Conservation (phyloP, 1,140 invertebrate genomes). For the Bacillus rossius region DNA sequence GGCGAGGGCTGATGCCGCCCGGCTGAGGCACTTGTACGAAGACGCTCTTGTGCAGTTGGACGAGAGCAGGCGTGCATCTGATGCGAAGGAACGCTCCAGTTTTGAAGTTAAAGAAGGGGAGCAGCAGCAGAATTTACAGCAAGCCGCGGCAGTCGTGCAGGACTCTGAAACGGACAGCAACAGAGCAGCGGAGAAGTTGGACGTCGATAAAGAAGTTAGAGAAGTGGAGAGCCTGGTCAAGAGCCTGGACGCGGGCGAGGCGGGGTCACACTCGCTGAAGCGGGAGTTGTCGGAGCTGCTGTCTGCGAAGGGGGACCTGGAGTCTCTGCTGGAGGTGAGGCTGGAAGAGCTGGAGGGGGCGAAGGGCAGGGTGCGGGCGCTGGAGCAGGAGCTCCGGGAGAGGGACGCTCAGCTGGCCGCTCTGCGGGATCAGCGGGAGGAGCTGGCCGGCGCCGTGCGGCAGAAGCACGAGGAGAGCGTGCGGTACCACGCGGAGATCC, state of each 20-base stretch:
- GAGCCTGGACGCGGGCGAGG: too few species aligned
- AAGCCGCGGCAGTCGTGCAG: too few species aligned
- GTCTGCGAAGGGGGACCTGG: neutral
- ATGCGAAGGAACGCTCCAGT: too few species aligned
- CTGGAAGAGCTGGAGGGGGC: slow-evolving; percentile 39
- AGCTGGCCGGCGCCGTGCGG: slow-evolving; percentile 67
- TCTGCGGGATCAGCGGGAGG: slow-evolving; percentile 56
- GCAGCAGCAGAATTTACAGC: too few species aligned
- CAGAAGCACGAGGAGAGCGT: slow-evolving; percentile 79
- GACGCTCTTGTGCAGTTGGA: neutral
- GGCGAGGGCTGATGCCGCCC: neutral
- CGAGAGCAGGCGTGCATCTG: neutral
- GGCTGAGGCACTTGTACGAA: neutral
- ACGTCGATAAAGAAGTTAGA: too few species aligned
- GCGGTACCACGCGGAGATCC: slow-evolving; percentile 76
- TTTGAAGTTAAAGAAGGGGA: too few species aligned
- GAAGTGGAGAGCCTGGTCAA: too few species aligned
- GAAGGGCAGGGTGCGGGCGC: slow-evolving; percentile 41
- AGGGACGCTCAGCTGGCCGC: slow-evolving; percentile 19
- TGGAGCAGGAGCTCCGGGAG: slow-evolving; percentile 29
- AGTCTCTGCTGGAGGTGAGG: slow-evolving; percentile 43
- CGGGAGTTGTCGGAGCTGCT: neutral
- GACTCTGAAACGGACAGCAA: too few species aligned
- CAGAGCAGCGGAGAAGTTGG: too few species aligned
- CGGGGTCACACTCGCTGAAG: neutral